phyloP scores from a whole-genome alignment of 2,888 invertebrate genomes.

The Hypomecis punctinalis region DNA sequence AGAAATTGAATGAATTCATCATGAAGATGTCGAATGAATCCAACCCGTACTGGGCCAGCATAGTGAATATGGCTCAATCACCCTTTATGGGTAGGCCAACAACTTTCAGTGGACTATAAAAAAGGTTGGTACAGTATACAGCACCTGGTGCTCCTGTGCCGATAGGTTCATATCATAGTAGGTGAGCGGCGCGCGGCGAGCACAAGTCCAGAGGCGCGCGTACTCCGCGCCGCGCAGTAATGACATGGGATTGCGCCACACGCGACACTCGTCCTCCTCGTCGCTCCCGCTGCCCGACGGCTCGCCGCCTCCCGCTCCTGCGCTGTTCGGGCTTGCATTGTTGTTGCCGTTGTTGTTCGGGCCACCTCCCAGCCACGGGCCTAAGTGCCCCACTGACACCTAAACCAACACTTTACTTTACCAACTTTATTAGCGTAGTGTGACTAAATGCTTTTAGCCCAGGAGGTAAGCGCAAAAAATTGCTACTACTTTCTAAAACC shows the following conservation, averaged over 20 bases:
- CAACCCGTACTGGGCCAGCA: no score
- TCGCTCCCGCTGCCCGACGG: conserved; percentile 91
- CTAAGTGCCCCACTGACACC: conserved; percentile 96
- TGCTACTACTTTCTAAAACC: no score
- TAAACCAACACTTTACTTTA: not conserved
- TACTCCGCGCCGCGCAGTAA: conserved; percentile 98
- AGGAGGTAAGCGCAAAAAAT: no score
- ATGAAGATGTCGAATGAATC: no score
- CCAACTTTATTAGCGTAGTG: no score
- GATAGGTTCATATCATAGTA: conserved; percentile 99
- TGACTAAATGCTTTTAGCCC: no score
- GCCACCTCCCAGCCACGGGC: conserved; percentile 95
- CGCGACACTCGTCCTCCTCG: conserved; percentile 92
- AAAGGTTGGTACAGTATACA: no score
- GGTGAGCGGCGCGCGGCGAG: conserved; percentile 97
- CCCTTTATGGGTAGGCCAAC: no score
- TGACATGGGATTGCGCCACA: conserved; percentile 98
- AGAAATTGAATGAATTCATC: no score
- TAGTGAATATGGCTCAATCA: no score
- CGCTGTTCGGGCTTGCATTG: conserved; percentile 88
- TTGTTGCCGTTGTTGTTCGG: conserved; percentile 87
- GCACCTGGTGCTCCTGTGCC: conserved; percentile 95
- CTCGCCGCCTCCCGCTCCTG: conserved; percentile 88
- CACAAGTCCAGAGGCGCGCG: conserved; percentile 96
- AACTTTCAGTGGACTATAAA: no score